Evolutionary conservation across 2,888 invertebrate genomes (phyloP).

Genomic region (Aphodius granarius): DNA sequence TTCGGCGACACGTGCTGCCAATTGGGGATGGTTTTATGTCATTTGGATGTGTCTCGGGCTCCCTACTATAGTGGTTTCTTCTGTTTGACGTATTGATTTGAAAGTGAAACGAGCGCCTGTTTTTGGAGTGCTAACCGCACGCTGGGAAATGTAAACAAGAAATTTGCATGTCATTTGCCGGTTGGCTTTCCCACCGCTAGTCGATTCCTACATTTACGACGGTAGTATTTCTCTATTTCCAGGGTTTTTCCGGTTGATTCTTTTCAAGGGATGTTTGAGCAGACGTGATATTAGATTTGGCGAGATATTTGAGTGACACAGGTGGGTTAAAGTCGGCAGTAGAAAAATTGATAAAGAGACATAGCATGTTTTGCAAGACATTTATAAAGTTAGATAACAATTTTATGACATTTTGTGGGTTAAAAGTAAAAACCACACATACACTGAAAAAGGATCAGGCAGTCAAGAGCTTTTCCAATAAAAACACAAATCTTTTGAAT

Average conservation of each 20-base stretch:
- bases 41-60: not conserved
- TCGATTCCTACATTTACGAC: not conserved
- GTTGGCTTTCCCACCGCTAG: not conserved
- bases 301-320: not conserved
- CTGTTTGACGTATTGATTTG: not conserved
- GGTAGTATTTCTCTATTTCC: no score
- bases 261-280: no score
- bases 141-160: not conserved
- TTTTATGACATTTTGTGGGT: no score
- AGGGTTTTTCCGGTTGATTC: no score
- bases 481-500: no score
- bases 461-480: no score
- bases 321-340: no score
- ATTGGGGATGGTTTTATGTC: not conserved
- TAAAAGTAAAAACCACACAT: no score
- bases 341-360: no score
- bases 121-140: not conserved
- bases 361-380: no score
- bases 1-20: not conserved
- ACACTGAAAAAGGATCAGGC: no score
- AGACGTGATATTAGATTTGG: not conserved
- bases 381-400: no score
- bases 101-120: not conserved
- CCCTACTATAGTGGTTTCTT: not conserved
- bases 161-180: not conserved